Percentiles rank a stretch among this genome's conserved stretches.
Evolutionary conservation across 2,113 vertebrate genomes (phyloP).

Genomic region (Triplophysa dalaica): DNA sequence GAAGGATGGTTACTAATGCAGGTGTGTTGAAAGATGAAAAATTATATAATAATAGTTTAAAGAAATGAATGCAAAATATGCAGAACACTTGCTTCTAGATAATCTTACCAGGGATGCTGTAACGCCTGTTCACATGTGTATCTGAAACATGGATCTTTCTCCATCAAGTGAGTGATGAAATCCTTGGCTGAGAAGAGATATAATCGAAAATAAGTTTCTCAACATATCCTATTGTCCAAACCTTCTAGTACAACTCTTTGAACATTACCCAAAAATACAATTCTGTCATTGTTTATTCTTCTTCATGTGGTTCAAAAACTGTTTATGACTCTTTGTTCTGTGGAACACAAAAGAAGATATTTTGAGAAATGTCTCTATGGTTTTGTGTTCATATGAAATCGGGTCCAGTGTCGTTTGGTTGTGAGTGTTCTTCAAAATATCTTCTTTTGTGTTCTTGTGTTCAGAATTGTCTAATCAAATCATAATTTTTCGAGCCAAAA

Average conservation of each 20-base stretch:
- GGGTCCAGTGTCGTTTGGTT: too few relatives aligned
- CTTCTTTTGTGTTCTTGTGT: too few relatives aligned
- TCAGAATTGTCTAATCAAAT: too few relatives aligned
- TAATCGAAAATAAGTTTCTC: constrained; percentile 25
- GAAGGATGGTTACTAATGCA: background rate
- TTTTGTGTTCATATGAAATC: too few relatives aligned
- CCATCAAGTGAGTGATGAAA: constrained; percentile 96
- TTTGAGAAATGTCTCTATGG: too few relatives aligned
- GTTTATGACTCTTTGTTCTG: too few relatives aligned
- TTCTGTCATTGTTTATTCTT: too few relatives aligned
- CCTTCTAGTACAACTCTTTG: too few relatives aligned
- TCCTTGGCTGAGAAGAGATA: constrained; percentile 84
- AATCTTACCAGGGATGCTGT: constrained; percentile 90
- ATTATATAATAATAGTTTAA: background rate
- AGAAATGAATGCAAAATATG: background rate
- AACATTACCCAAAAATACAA: too few relatives aligned
- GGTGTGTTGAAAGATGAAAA: background rate
- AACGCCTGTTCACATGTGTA: constrained; percentile 95
- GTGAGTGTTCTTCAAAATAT: too few relatives aligned
- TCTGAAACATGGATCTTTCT: constrained; percentile 89
- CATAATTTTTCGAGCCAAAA: background rate
- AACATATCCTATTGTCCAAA: background rate
- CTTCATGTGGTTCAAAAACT: too few relatives aligned
- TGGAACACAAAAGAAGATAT: too few relatives aligned
- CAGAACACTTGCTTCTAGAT: background rate